Evolutionary conservation across 1,140 invertebrate species (phyloP).

Genomic region (Anthonomus grandis): DNA sequence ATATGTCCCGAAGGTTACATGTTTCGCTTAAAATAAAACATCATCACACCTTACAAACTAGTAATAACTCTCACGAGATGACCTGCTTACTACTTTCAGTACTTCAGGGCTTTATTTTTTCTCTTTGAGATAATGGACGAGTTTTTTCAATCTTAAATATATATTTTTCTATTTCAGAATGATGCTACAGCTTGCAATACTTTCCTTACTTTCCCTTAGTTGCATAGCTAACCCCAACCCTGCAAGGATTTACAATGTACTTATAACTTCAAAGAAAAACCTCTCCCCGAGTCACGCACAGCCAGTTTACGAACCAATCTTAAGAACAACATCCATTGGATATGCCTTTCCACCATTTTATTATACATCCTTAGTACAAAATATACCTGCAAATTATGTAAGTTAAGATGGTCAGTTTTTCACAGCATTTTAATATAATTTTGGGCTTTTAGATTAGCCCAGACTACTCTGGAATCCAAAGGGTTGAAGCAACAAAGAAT

Average conservation of each 20-base stretch:
- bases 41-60: too few relatives aligned
- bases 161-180: conserved; percentile 10
- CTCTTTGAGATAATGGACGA: too few relatives aligned
- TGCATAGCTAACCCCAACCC: conserved; percentile 40
- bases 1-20: too few relatives aligned
- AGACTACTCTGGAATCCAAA: conserved; percentile 4
- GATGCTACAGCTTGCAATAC: conserved; percentile 7
- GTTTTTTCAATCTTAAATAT: too few relatives aligned
- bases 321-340: conserved; percentile 58
- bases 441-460: conserved; percentile 6
- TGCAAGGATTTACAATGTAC: conserved; percentile 73
- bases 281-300: conserved; percentile 69
- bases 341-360: conserved; percentile 52
- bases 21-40: too few relatives aligned
- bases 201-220: conserved; percentile 18
- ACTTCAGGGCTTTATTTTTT: too few relatives aligned
- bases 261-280: conserved; percentile 72
- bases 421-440: not conserved
- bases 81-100: too few relatives aligned
- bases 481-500: not conserved
- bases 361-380: conserved; percentile 18
- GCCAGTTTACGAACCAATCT: conserved; percentile 67
- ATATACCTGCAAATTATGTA: conserved; percentile 12
- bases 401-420: conserved; percentile 2
- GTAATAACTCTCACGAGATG: too few relatives aligned